phyloP scores from a whole-genome alignment of 2,797 vertebrate genomes.

The Sebastes vulpes region DNA sequence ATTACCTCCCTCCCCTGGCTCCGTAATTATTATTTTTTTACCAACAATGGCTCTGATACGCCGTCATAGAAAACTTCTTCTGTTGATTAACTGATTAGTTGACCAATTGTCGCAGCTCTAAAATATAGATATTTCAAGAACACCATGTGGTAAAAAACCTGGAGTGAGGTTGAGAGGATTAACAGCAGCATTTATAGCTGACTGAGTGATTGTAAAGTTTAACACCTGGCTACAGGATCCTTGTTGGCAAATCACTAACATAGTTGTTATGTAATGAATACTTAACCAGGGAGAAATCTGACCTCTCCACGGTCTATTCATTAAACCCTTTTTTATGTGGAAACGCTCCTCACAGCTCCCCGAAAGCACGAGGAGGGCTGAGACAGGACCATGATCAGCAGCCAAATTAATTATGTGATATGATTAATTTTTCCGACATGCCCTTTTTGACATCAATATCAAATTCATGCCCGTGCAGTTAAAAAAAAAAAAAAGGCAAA shows the following conservation, averaged over 20 bases:
- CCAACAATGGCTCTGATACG: too few relatives aligned
- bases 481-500: slow-evolving; percentile 2
- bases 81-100: too few relatives aligned
- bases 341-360: slow-evolving; percentile 3
- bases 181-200: background rate
- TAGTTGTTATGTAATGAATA: slow-evolving; percentile 46
- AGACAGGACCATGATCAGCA: background rate
- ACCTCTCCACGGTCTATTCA: slow-evolving; percentile 32
- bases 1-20: too few relatives aligned
- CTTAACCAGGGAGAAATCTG: slow-evolving; percentile 35
- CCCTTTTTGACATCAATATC: slow-evolving; percentile 42
- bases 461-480: background rate
- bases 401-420: slow-evolving; percentile 29
- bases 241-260: slow-evolving; percentile 34
- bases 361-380: background rate
- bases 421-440: slow-evolving; percentile 18
- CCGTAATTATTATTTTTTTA: too few relatives aligned
- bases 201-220: slow-evolving; percentile 8
- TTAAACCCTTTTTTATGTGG: slow-evolving; percentile 27
- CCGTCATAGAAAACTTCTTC: too few relatives aligned
- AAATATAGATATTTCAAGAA: background rate
- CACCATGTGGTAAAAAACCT: background rate
- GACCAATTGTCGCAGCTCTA: too few relatives aligned
- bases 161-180: background rate
- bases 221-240: slow-evolving; percentile 27